Conservation (phyloP, 2,797 vertebrate genomes). For the Hylomyscus alleni region DNA sequence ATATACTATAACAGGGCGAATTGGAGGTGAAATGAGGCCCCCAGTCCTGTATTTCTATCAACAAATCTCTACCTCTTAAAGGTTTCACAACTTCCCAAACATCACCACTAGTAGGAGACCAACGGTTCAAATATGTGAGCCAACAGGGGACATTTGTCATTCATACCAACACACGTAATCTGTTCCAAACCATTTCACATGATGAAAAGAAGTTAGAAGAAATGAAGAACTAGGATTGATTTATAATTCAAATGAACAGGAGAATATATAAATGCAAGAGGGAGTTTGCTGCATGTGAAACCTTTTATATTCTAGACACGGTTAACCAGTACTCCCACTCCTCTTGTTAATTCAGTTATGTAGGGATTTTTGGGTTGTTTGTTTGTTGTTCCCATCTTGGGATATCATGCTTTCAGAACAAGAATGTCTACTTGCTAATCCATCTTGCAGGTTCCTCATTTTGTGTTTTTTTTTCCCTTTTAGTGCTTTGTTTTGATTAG, state of each 20-base stretch:
- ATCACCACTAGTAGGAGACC: neutral
- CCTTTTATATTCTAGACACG: neutral
- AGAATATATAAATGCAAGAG: no score
- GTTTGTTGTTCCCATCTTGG: neutral
- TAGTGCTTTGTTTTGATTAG: conserved; percentile 5
- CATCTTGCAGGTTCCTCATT: neutral
- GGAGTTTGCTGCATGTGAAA: no score
- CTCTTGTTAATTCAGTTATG: neutral
- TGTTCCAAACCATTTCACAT: no score
- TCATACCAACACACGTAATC: no score
- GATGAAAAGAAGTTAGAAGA: no score
- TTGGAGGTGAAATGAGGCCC: neutral
- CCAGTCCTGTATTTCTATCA: neutral
- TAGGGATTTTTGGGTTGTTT: no score
- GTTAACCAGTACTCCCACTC: neutral
- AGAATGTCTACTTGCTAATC: no score
- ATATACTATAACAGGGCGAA: neutral
- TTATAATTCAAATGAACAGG: no score
- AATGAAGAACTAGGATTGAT: no score
- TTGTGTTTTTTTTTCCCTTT: neutral
- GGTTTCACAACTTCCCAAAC: neutral
- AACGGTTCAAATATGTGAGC: no score
- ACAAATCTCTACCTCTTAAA: no score
- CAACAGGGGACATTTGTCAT: no score
- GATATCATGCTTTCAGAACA: neutral